These are phyloP conservation scores for Lycocerus yunnanus DNA, from an alignment of 2,888 invertebrate species.

Conservation along the genomic window DNA sequence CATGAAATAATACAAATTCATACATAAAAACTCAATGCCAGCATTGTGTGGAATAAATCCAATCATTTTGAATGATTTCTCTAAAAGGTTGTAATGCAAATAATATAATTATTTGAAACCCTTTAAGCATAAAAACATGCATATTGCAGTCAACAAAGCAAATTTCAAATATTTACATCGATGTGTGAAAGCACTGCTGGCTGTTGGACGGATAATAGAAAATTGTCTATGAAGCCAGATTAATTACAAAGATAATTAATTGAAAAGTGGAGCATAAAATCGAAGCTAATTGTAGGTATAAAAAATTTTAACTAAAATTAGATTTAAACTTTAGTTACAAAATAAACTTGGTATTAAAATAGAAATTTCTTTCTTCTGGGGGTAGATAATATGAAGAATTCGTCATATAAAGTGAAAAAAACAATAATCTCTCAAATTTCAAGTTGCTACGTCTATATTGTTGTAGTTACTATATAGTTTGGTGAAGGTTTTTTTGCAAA, in stretches of 20 bases:
- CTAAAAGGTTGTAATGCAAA: not conserved
- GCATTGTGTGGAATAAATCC: not conserved
- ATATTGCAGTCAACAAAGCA: not conserved
- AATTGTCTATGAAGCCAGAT: not conserved
- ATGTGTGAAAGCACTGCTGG: not conserved
- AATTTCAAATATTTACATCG: not conserved
- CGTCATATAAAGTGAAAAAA: no score
- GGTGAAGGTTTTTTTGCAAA: no score
- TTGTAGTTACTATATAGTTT: no score
- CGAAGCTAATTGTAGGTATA: not conserved
- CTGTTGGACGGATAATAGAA: not conserved
- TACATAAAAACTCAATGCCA: not conserved
- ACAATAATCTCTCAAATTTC: no score
- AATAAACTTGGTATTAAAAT: not conserved
- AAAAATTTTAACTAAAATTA: not conserved
- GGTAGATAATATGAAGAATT: no score
- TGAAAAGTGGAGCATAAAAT: not conserved
- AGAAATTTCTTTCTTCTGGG: no score
- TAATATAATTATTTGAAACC: not conserved
- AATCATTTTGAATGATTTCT: not conserved
- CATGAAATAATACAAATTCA: not conserved
- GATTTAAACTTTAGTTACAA: not conserved
- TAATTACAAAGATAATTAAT: not conserved
- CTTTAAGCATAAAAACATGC: not conserved
- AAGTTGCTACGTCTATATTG: no score